Evolutionary conservation across 2,888 invertebrate species (phyloP).

Genomic region (Drosophila peninsularis): DNA sequence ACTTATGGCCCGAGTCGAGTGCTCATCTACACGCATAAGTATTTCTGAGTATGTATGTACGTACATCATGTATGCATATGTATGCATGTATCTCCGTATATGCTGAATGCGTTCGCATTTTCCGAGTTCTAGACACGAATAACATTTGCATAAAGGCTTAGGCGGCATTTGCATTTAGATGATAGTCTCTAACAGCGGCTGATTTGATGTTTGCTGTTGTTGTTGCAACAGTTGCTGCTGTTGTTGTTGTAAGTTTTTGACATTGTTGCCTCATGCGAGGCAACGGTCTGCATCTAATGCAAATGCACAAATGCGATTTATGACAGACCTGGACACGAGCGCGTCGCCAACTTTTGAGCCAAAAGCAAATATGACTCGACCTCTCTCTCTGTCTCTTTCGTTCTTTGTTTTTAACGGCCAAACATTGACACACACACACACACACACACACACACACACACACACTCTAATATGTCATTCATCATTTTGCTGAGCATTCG

Average conservation of each 20-base stretch:
- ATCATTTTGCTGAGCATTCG: conserved; percentile 61
- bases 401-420: conserved; percentile 15
- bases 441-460: conserved; percentile 1
- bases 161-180: conserved; percentile 50
- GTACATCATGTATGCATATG: not conserved
- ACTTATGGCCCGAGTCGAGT: conserved; percentile 7
- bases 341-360: conserved; percentile 7
- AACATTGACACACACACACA: conserved; percentile 12
- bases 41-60: not conserved
- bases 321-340: conserved; percentile 43
- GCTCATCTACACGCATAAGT: not conserved
- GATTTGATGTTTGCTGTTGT: conserved; percentile 11
- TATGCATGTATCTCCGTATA: not conserved
- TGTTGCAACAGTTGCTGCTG: not conserved
- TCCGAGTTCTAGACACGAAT: conserved; percentile 33
- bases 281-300: conserved; percentile 72
- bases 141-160: conserved; percentile 57
- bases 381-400: conserved; percentile 6
- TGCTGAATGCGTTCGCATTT: conserved; percentile 46
- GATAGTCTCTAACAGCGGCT: conserved; percentile 14
- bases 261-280: conserved; percentile 67
- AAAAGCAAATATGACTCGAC: conserved; percentile 42
- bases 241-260: conserved; percentile 46
- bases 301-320: conserved; percentile 79
- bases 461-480: conserved; percentile 48